Base-by-base conservation (phyloP, 2,797 vertebrate genomes). In the Platalea minor region DNA sequence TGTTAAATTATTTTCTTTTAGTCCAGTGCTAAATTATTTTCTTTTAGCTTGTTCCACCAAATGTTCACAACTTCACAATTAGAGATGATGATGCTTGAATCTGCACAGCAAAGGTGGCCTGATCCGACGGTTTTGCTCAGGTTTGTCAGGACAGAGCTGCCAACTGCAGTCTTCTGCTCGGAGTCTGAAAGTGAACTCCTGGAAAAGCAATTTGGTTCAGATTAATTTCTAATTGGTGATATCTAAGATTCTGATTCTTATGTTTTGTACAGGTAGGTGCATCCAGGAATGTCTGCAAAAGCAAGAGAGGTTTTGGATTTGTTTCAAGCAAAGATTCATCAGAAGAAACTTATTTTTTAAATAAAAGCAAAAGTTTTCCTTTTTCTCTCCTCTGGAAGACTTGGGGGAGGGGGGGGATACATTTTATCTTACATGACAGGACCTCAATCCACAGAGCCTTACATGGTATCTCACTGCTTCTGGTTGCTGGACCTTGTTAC, bases 381-480 rank as follows among this genome's bases (percentile, higher is more conserved):
- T 85, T 89, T 85, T 29, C 5, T 56, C 5, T 51, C 18, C 13
- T 43, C 64, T 43, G 45, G 29, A 86, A 68, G 54, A 18, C 3
- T 64, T 72, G 14, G 5, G 21, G n/a, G 18, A 11, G 6, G 4
- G 7, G 18, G 13, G 6, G 4, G 7, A 37, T 41, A 41, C 0
- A 21, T 56, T 75, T 91, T 48, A 26, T 5, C 3, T 35, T n/a
- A 37, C 31, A 17, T 21, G 23, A 24, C 18, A 46, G 65, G 11
- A 83, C 5, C 8, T 54, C 5, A 2, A 28, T 41, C 28, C 25
- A 24, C n/a, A 35, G 21, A 72, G 28, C 29, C 31, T 86, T 41
- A 16, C 0, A 0, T 19, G 10, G 5, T 25, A 13, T 41, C 18
- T 69, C 39, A 5, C 11, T 16, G 59, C 0, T 79, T 17, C 70